Conservation (phyloP, 2,888 invertebrate species). For the Morpho deidamia region DNA sequence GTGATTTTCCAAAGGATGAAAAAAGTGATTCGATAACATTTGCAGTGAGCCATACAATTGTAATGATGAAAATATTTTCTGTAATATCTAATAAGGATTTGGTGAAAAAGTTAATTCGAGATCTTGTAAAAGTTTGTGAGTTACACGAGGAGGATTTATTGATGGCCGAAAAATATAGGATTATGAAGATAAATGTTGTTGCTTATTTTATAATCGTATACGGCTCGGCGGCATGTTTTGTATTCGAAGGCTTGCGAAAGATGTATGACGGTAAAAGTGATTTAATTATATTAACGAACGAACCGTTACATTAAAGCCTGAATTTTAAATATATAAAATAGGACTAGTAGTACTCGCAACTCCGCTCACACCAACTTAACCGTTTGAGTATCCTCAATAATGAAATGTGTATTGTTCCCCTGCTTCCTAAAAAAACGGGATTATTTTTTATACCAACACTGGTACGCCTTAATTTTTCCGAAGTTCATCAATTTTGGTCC, state of each 20-base stretch:
- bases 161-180: slow-evolving; percentile 47
- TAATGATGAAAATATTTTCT: slow-evolving; percentile 54
- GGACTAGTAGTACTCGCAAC: no score
- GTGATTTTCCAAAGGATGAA: slow-evolving; percentile 58
- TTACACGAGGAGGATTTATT: slow-evolving; percentile 42
- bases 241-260: slow-evolving; percentile 59
- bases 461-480: no score
- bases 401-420: no score
- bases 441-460: no score
- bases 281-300: no score
- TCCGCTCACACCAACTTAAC: no score
- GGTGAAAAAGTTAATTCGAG: slow-evolving; percentile 45
- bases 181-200: slow-evolving; percentile 53
- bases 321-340: no score
- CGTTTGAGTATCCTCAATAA: no score
- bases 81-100: slow-evolving; percentile 45
- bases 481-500: no score
- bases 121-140: slow-evolving; percentile 49
- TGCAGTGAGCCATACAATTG: slow-evolving; percentile 57
- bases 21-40: slow-evolving; percentile 58
- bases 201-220: slow-evolving; percentile 48
- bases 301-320: no score
- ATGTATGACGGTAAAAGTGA: slow-evolving; percentile 37
- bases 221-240: slow-evolving; percentile 43
- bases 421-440: no score